phyloP scores from a whole-genome alignment of 1,140 invertebrate genomes.

The Listronotus bonariensis region DNA sequence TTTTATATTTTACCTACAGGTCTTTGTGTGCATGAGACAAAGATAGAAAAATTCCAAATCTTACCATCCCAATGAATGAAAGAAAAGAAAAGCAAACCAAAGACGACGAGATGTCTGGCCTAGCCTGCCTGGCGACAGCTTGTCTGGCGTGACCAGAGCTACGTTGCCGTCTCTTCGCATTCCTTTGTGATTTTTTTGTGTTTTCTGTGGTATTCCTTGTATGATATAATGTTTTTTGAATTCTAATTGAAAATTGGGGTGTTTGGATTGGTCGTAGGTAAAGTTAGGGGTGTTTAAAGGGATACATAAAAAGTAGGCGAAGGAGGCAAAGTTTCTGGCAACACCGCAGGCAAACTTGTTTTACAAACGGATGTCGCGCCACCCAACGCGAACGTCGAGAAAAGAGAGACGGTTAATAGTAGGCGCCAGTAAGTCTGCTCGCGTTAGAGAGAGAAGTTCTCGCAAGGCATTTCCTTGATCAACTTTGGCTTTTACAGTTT shows the following conservation, averaged over 20 bases:
- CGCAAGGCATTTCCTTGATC: slow-evolving; percentile 18
- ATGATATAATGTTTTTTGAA: slow-evolving; percentile 16
- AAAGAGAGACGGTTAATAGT: slow-evolving; percentile 35
- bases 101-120: slow-evolving; percentile 75
- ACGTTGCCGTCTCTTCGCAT: slow-evolving; percentile 68
- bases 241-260: not conserved
- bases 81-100: slow-evolving; percentile 54
- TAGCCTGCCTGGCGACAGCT: slow-evolving; percentile 79
- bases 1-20: not conserved
- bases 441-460: slow-evolving; percentile 22
- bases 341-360: slow-evolving; percentile 66
- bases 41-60: slow-evolving; percentile 36
- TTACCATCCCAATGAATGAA: slow-evolving; percentile 47
- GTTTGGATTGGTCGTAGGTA: not conserved
- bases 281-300: not conserved
- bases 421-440: slow-evolving; percentile 24
- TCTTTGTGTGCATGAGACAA: slow-evolving; percentile 2
- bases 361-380: slow-evolving; percentile 67
- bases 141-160: slow-evolving; percentile 79
- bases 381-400: slow-evolving; percentile 44
- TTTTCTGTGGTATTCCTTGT: not conserved
- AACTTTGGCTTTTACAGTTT: slow-evolving; percentile 51
- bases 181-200: slow-evolving; percentile 46
- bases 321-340: slow-evolving; percentile 53
- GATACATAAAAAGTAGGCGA: slow-evolving; percentile 31